Evolutionary conservation across 1,140 invertebrate genomes (phyloP).

Genomic region (Philopotamus ludificatus): DNA sequence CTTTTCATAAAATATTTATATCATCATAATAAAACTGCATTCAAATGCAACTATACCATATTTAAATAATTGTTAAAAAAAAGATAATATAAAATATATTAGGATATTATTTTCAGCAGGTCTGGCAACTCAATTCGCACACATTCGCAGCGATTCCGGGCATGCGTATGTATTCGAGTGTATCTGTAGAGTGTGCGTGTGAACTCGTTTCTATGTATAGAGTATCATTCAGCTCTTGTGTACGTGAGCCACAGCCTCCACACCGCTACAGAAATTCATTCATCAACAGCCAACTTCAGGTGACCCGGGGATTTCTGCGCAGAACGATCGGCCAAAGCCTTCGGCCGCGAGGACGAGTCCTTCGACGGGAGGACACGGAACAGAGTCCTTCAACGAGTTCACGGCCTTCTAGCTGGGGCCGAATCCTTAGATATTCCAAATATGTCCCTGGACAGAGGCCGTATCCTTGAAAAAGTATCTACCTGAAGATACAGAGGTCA

Average conservation of each 20-base stretch:
- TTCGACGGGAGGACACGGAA: too few relatives aligned
- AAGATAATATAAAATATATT: too few relatives aligned
- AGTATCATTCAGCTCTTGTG: slow-evolving; percentile 38
- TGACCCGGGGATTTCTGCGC: neutral
- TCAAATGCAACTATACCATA: too few relatives aligned
- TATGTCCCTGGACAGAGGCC: neutral
- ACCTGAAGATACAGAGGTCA: too few relatives aligned
- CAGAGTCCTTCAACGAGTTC: neutral
- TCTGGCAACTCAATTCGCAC: too few relatives aligned
- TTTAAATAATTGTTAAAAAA: too few relatives aligned
- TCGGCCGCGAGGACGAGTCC: neutral
- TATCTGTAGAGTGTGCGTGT: neutral
- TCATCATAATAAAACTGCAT: too few relatives aligned
- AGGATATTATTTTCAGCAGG: too few relatives aligned
- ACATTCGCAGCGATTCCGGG: too few relatives aligned
- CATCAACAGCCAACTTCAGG: slow-evolving; percentile 25
- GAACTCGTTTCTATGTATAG: slow-evolving; percentile 18
- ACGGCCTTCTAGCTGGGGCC: neutral
- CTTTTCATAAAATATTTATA: too few relatives aligned
- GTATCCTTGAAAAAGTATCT: neutral
- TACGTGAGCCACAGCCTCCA: slow-evolving; percentile 26
- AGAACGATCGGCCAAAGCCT: neutral
- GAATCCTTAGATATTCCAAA: neutral
- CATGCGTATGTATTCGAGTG: too few relatives aligned
- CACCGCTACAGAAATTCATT: slow-evolving; percentile 38